Evolutionary conservation across 1,140 invertebrate species (phyloP).

Genomic region (Neodiprion lecontei): DNA sequence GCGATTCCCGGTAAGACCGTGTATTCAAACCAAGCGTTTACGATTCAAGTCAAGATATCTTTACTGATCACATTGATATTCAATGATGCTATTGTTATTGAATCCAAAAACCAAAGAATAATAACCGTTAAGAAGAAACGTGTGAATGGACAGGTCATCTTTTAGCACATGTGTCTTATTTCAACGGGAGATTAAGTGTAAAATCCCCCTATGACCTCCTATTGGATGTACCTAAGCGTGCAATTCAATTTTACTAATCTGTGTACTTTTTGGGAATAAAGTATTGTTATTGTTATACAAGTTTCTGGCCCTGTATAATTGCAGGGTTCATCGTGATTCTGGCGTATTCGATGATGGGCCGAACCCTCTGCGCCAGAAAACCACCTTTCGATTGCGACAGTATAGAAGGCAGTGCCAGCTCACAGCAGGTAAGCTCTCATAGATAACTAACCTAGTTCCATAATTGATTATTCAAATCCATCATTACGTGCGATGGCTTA

Average conservation of each 20-base stretch:
- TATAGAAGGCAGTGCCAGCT: conserved; percentile 65
- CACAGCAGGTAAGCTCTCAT: conserved; percentile 65
- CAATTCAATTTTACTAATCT: too few species aligned
- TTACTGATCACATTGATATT: too few species aligned
- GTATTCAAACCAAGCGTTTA: neutral
- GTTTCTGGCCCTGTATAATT: conserved; percentile 53
- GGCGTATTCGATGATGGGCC: conserved; percentile 76
- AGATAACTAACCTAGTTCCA: neutral
- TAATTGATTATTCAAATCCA: neutral
- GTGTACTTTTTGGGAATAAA: neutral
- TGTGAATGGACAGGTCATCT: too few species aligned
- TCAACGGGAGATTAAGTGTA: too few species aligned
- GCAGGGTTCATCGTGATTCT: conserved; percentile 73
- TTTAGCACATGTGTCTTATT: too few species aligned
- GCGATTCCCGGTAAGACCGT: conserved; percentile 69
- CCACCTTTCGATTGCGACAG: conserved; percentile 69
- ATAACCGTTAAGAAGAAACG: neutral
- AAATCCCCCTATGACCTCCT: neutral
- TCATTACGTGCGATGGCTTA: neutral
- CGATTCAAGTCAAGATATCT: neutral
- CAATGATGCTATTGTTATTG: too few species aligned
- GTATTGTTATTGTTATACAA: too few species aligned
- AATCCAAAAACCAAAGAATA: too few species aligned
- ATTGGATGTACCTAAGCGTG: too few species aligned
- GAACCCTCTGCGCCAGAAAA: conserved; percentile 70